phyloP scores from a whole-genome alignment of 1,140 invertebrate genomes.

The Papilio helenus region DNA sequence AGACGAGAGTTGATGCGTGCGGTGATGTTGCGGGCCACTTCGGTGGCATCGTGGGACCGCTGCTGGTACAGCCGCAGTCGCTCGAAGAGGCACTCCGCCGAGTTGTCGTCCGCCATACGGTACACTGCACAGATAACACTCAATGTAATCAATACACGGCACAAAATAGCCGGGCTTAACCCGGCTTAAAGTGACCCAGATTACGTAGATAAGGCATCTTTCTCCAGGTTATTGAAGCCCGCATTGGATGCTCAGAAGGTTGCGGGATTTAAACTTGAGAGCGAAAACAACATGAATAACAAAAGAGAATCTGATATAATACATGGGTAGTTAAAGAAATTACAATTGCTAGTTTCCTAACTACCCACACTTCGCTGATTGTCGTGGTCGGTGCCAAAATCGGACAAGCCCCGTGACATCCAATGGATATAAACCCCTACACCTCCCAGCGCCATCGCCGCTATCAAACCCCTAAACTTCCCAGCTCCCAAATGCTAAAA shows the following conservation, averaged over 20 bases:
- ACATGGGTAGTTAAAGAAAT: neutral
- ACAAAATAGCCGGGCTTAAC: neutral
- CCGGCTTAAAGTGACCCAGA: neutral
- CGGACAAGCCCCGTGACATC: too few species aligned
- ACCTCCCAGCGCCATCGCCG: too few species aligned
- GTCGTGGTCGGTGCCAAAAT: too few species aligned
- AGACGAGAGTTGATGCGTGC: slow-evolving; percentile 82
- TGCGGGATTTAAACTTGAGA: neutral
- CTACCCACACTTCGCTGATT: neutral
- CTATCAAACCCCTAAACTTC: too few species aligned
- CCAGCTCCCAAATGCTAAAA: too few species aligned
- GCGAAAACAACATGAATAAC: neutral
- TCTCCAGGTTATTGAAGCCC: too few species aligned
- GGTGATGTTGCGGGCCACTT: slow-evolving; percentile 80
- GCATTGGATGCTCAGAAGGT: too few species aligned
- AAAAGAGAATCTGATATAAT: neutral
- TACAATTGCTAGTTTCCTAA: neutral
- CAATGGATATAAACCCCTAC: too few species aligned
- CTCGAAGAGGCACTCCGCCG: slow-evolving; percentile 72
- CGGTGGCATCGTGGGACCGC: slow-evolving; percentile 80
- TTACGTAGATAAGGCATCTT: neutral
- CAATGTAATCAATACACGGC: slow-evolving; percentile 16
- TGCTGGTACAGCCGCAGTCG: slow-evolving; percentile 70
- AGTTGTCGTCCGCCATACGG: slow-evolving; percentile 75
- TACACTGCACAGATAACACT: slow-evolving; percentile 51